Evolutionary conservation across 1,140 invertebrate genomes (phyloP), one percentile per base, ranked within the genome.

Genomic region (Drosophila aff.): DNA sequence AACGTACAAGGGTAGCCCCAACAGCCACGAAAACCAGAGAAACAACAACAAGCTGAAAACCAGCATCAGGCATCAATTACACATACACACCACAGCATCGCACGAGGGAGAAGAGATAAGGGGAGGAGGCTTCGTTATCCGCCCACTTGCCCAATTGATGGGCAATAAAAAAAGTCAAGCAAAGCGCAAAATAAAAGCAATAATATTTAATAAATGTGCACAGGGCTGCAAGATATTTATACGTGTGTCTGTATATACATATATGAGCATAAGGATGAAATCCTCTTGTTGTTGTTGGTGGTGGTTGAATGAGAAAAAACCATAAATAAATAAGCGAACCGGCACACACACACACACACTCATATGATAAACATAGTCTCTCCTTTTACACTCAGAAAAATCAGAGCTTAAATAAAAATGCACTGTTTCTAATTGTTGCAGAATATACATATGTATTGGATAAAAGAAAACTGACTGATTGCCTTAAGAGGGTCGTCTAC

Each of bases 171-270:
- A 90, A 84, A 84, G 63, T 60, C 74, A 85, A 90, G 81, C 76
- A 90, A 67, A 83, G 71, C 64, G 79, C 68, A 89, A 79, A 89
- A 89, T 78, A 84, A 89, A 81, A 90, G 78, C 85, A 89, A 89
- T 89, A 89, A 90, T 90, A 89, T 89, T 89, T 89, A 89, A 89
- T 89, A 89, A 90, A 89, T 89, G 81, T 81, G 66, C 65, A 82
- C 58, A 67, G 47, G 33, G 44, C 60, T 44, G 53, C 28, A 76
- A 21, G 44, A 67, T 46, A 69, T 69, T 43, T 69, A 52, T 65
- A 38, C 33, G 33, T 23, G 33, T 55, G 33, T 21, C 28, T 46
- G 63, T 33, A 8, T 26, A n/a, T 36, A 26, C 13, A 18, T 33
- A 23, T 11, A 36, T 52, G 18, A 41, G 49, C 38, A 47, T 43